These are phyloP conservation scores for Agrochola lychnidis DNA, from an alignment of 2,888 invertebrate species.

Conservation along the genomic window DNA sequence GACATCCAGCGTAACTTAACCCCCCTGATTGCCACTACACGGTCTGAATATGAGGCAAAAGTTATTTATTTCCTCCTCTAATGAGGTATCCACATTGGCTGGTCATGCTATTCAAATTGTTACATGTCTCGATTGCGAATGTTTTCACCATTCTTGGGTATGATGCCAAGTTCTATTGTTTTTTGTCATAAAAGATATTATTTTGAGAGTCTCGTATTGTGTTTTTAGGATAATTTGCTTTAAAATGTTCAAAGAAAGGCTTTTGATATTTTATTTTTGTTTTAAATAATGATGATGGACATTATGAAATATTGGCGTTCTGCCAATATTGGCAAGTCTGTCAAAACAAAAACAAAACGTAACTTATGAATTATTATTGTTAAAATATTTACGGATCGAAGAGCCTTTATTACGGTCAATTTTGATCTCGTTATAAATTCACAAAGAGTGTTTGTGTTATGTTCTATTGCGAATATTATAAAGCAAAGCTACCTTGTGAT, in stretches of 20 bases:
- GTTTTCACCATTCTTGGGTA: constrained; percentile 69
- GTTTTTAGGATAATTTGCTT: constrained; percentile 47
- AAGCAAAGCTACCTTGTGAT: constrained; percentile 32
- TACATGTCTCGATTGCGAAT: constrained; percentile 70
- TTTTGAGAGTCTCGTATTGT: constrained; percentile 47
- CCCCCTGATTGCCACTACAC: constrained; percentile 72
- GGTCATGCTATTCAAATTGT: constrained; percentile 70
- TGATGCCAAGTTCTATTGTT: constrained; percentile 66
- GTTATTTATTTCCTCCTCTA: constrained; percentile 70
- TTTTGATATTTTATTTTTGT: background rate
- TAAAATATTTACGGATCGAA: constrained; percentile 36
- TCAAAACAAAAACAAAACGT: constrained; percentile 18
- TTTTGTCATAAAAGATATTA: constrained; percentile 55
- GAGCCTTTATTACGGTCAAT: constrained; percentile 15
- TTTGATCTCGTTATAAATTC: constrained; percentile 49
- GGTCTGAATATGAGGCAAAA: constrained; percentile 67
- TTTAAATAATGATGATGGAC: background rate
- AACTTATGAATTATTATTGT: constrained; percentile 2
- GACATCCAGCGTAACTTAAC: constrained; percentile 80
- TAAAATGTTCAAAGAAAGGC: constrained; percentile 1
- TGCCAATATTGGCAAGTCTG: constrained; percentile 9
- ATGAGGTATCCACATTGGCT: constrained; percentile 71
- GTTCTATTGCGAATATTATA: constrained; percentile 37
- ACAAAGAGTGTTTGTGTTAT: constrained; percentile 49
- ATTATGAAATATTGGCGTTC: constrained; percentile 1